A percentile compares a stretch with the other conserved stretches of the same genome.
These are phyloP conservation scores for Junonia oenone DNA, from an alignment of 2,888 invertebrate species.

Conservation along the genomic window DNA sequence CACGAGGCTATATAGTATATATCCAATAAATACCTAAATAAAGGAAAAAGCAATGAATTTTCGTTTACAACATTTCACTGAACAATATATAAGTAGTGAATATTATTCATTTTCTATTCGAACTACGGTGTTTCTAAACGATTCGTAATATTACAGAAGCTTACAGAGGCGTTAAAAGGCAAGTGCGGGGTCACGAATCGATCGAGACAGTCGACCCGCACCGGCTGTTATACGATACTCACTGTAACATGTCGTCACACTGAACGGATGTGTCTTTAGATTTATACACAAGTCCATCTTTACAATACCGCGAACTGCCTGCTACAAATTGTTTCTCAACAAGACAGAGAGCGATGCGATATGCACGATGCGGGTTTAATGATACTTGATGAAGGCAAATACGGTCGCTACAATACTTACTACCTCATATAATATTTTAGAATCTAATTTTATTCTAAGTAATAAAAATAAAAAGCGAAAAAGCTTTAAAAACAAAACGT, in stretches of 20 bases:
- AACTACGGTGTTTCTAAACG: not conserved
- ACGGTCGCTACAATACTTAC: not conserved
- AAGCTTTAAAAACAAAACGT: not conserved
- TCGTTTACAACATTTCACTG: not conserved
- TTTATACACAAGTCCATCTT: constrained; percentile 12
- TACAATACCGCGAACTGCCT: constrained; percentile 7
- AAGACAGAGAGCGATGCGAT: constrained; percentile 9
- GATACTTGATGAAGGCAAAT: not conserved
- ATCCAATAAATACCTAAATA: not conserved
- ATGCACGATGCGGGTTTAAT: constrained; percentile 20
- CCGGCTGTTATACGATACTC: constrained; percentile 23
- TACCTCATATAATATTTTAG: not conserved
- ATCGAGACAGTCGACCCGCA: constrained; percentile 43
- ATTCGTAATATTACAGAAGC: not conserved
- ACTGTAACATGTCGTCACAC: constrained; percentile 23
- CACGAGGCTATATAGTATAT: too few species aligned
- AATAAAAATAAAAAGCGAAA: too few species aligned
- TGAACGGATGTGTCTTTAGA: constrained; percentile 20
- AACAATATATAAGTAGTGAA: not conserved
- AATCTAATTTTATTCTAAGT: too few species aligned
- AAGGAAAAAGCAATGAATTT: not conserved
- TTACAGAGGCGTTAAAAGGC: constrained; percentile 44
- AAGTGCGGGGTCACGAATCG: constrained; percentile 68
- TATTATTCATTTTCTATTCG: not conserved
- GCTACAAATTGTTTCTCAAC: constrained; percentile 9